These are phyloP conservation scores for Alaudala cheleensis DNA, from an alignment of 2,113 vertebrate species.

Conservation along the genomic window DNA sequence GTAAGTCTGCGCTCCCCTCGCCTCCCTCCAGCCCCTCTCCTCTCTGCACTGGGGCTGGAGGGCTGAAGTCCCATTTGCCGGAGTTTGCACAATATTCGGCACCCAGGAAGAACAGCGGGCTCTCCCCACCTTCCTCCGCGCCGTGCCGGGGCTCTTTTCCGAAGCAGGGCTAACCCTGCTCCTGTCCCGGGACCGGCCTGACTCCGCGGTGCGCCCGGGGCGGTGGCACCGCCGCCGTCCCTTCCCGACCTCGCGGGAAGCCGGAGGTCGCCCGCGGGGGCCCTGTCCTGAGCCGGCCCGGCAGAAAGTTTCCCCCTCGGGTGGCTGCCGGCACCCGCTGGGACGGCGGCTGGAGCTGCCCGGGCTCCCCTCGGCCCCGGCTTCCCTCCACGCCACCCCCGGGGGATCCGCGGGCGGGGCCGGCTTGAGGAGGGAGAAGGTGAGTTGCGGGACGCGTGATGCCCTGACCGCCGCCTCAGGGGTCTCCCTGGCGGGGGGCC, in stretches of 20 bases:
- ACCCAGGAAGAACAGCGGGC: not conserved
- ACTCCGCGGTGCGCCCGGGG: not conserved
- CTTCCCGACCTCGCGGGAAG: not conserved
- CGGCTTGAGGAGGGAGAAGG: not conserved
- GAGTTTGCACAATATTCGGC: not conserved
- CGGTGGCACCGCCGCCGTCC: not conserved
- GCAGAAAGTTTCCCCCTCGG: conserved; percentile 5
- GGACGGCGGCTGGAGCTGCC: not conserved
- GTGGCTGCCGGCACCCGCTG: not conserved
- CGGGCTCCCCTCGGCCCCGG: not conserved
- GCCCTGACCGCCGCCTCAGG: not conserved
- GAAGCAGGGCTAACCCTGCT: not conserved
- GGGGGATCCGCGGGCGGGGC: not conserved
- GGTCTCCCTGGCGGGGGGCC: too few relatives aligned
- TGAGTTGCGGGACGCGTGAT: not conserved
- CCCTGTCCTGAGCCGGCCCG: not conserved
- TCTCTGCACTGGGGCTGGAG: not conserved
- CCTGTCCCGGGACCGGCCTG: not conserved
- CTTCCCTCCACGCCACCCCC: not conserved
- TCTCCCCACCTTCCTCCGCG: not conserved
- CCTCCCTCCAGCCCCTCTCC: not conserved
- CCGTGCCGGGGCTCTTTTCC: not conserved
- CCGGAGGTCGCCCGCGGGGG: not conserved
- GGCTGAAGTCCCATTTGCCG: not conserved
- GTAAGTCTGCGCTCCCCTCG: conserved; percentile 75